Evolutionary conservation across 2,888 invertebrate genomes (phyloP).

Genomic region (Synanthedon formicaeformis): DNA sequence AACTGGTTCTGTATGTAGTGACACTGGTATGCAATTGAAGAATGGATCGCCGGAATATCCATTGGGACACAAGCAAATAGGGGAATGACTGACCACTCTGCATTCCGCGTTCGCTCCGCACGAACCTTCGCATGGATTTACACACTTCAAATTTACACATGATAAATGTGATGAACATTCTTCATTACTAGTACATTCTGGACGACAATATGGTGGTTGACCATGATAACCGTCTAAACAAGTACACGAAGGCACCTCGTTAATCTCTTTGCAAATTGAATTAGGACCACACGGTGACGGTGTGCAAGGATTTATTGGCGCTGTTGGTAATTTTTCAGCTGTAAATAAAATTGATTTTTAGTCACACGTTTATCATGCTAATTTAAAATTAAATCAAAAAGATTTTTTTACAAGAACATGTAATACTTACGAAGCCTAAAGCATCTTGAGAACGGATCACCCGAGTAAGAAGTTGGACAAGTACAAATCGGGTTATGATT

Average conservation of each 20-base stretch:
- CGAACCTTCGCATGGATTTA: conserved; percentile 78
- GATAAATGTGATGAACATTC: conserved; percentile 78
- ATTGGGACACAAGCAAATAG: conserved; percentile 76
- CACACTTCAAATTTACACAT: conserved; percentile 82
- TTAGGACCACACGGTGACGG: conserved; percentile 86
- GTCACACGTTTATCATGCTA: no score
- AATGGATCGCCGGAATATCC: conserved; percentile 85
- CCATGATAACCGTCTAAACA: conserved; percentile 78
- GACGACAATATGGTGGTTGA: conserved; percentile 80
- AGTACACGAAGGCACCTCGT: conserved; percentile 80
- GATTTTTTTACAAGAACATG: not conserved
- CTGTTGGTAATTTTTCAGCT: conserved; percentile 59
- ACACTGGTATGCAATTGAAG: conserved; percentile 66
- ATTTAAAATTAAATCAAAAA: no score
- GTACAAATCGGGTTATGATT: conserved; percentile 82
- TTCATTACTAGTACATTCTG: conserved; percentile 82
- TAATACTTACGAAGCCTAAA: conserved; percentile 61
- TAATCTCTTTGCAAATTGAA: conserved; percentile 76
- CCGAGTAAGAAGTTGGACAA: conserved; percentile 73
- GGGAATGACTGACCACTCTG: conserved; percentile 81
- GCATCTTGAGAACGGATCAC: conserved; percentile 76
- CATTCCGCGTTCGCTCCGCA: conserved; percentile 83
- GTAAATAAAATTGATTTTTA: conserved; percentile 9
- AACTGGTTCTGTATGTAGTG: conserved; percentile 35
- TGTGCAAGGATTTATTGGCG: conserved; percentile 74